Evolutionary conservation across 2,888 invertebrate genomes (phyloP), one percentile per base, ranked within the genome.

Genomic region (Catocala sponsa): DNA sequence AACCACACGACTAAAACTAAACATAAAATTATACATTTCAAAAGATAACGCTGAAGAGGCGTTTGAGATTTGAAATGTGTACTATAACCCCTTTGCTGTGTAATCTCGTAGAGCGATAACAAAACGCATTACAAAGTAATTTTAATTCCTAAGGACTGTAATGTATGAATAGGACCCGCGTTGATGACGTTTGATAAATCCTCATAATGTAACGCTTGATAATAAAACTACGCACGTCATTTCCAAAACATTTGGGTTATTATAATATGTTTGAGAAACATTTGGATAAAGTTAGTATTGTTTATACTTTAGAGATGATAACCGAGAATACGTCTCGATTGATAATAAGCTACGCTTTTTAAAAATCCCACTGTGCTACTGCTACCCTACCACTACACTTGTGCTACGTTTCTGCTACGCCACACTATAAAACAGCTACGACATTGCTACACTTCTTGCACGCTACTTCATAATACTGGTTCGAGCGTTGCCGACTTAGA

Each of bases 121-220:
- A 56, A 43, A 68, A 49, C 54, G 61, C 54, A 42, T 65, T 63
- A 74, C 74, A 74, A 74, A 62, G 68, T 73, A 71, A 71, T 74
- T 71, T 71, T 73, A 68, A 74, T 73, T 63, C 51, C 60, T 47
- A 55, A 64, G 58, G 49, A 72, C 54, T 54, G 54, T 63, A 51
- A 63, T 72, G 54, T 59, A 68, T 72, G 68, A 68, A 65, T 59
- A 60, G 72, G 58, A 56, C 35, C 38, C 46, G 25, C 68, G 68
- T 72, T 70, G 65, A 72, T 71, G 72, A 61, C 51, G 48, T 46
- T 59, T 72, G 70, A 71, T 72, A 72, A 68, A 71, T 72, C 72
- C 65, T 71, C 65, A 68, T 72, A 72, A 72, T 55, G 54, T 61
- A 33, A 15, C 42, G 49, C 48, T 70, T 65, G 60, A 55, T 49